Percentiles rank a stretch among this genome's conserved stretches.
These are phyloP conservation scores for Percopsis omiscomaycus DNA, from an alignment of 2,797 vertebrate species.

Conservation along the genomic window DNA sequence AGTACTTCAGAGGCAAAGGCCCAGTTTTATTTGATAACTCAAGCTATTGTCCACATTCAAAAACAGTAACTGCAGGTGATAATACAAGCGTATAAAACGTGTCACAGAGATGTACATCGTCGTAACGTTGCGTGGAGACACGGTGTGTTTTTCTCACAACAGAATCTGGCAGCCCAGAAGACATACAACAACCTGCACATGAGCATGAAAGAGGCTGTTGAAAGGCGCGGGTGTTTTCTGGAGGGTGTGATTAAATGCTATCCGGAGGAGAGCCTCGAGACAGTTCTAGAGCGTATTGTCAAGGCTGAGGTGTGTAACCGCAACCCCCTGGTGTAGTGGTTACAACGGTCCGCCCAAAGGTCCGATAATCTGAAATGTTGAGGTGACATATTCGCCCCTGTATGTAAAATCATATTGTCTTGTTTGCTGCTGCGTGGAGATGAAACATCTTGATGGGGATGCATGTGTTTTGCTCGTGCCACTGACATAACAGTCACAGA, in stretches of 20 bases:
- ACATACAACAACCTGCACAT: conserved; percentile 91
- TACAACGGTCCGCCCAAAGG: too few species aligned
- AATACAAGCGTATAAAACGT: too few species aligned
- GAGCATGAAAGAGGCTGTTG: conserved; percentile 82
- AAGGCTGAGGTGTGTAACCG: conserved; percentile 78
- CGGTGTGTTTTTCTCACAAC: background rate
- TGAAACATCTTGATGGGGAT: too few species aligned
- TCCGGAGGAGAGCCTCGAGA: conserved; percentile 84
- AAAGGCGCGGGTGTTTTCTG: conserved; percentile 73
- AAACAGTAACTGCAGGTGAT: background rate
- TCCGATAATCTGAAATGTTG: too few species aligned
- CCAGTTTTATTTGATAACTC: background rate
- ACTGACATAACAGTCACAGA: too few species aligned
- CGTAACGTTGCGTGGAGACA: background rate
- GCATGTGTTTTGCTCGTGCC: too few species aligned
- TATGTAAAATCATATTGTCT: too few species aligned
- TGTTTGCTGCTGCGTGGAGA: too few species aligned
- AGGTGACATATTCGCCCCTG: too few species aligned
- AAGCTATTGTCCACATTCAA: background rate
- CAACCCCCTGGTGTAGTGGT: too few species aligned
- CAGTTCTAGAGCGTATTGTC: conserved; percentile 83
- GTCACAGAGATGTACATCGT: background rate
- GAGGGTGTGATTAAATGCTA: conserved; percentile 91
- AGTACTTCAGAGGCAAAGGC: conserved; percentile 66
- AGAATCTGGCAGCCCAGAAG: conserved; percentile 93